Conservation (phyloP, 1,140 invertebrate genomes). For the Hetaerina americana region DNA sequence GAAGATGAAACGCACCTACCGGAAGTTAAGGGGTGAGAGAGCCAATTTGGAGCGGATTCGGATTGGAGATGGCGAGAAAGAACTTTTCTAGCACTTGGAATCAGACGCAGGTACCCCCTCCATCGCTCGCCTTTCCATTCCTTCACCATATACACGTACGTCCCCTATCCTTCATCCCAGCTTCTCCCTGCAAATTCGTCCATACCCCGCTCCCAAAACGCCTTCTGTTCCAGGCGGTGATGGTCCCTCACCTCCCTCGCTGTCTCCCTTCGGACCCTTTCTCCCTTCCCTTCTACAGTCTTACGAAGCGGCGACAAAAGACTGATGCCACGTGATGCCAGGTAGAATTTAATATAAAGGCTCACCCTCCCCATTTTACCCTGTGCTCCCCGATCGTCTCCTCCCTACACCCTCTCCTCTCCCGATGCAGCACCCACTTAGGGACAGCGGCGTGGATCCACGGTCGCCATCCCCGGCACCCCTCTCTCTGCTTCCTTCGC, state of each 20-base stretch:
- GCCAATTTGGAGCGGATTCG: too few relatives aligned
- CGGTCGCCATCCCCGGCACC: neutral
- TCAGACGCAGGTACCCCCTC: too few relatives aligned
- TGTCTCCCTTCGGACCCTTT: neutral
- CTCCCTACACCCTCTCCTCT: neutral
- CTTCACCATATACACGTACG: too few relatives aligned
- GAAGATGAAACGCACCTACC: too few relatives aligned
- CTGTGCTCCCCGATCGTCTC: neutral
- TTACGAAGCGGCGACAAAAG: constrained; percentile 17
- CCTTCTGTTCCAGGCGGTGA: neutral
- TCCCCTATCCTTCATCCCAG: too few relatives aligned
- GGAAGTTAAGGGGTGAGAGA: too few relatives aligned
- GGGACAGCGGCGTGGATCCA: neutral
- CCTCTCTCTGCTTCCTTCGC: neutral
- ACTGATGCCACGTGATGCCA: constrained; percentile 22
- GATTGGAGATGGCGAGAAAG: too few relatives aligned
- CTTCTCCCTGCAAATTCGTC: neutral
- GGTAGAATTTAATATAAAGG: constrained; percentile 26
- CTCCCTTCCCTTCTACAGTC: neutral
- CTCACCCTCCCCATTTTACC: neutral
- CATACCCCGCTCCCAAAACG: neutral
- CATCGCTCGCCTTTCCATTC: too few relatives aligned
- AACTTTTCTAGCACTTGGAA: too few relatives aligned
- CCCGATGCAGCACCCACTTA: constrained; percentile 11
- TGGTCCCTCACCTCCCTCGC: too few relatives aligned